Conservation (phyloP, 2,797 vertebrate genomes). For the Lophotriccus pileatus region DNA sequence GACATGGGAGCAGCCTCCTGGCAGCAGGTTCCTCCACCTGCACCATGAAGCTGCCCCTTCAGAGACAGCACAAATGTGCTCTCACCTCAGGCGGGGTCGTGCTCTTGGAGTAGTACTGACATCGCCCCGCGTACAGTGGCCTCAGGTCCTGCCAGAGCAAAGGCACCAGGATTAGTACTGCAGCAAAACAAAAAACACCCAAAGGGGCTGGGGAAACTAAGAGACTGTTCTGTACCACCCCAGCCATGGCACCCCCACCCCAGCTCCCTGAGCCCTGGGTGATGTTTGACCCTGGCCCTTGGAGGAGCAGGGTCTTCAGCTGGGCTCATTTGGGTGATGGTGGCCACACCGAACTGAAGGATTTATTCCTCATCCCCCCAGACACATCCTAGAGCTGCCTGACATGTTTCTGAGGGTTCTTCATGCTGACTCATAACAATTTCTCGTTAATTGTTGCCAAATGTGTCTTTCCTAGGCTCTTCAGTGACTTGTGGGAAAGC, state of each 20-base stretch:
- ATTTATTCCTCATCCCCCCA: neutral
- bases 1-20: neutral
- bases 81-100: constrained; percentile 77
- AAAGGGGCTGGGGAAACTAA: neutral
- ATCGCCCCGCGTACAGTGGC: constrained; percentile 91
- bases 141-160: constrained; percentile 85
- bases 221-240: neutral
- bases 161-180: neutral
- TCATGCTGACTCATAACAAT: neutral
- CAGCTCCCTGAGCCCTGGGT: neutral
- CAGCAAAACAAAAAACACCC: neutral
- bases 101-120: constrained; percentile 88
- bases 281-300: neutral
- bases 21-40: constrained; percentile 1
- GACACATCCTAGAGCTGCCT: neutral
- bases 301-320: neutral
- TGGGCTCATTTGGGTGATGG: neutral
- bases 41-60: neutral
- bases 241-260: neutral
- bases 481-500: neutral
- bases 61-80: neutral
- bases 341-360: neutral
- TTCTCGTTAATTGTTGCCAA: neutral
- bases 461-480: neutral
- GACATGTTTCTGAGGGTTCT: neutral